Conservation (phyloP, 2,888 invertebrate genomes). For the Empis livida region DNA sequence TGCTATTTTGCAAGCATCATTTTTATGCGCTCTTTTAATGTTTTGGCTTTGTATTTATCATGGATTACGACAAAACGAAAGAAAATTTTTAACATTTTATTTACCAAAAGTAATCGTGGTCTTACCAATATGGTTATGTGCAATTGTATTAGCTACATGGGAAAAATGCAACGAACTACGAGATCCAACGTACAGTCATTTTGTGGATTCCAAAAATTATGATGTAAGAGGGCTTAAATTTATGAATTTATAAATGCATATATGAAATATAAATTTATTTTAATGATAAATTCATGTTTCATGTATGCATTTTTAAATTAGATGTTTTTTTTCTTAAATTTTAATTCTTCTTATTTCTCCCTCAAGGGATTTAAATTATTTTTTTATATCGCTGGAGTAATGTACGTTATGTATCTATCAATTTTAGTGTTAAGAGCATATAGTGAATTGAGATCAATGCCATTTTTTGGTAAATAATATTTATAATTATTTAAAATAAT, state of each 20-base stretch:
- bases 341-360: no score
- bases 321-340: no score
- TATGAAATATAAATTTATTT: no score
- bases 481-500: not conserved
- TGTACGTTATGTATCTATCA: slow-evolving; percentile 76
- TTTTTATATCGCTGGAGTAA: slow-evolving; percentile 71
- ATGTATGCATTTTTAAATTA: no score
- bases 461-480: slow-evolving; percentile 79
- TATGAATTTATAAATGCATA: no score
- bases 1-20: slow-evolving; percentile 78
- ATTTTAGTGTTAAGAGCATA: slow-evolving; percentile 80
- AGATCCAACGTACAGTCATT: slow-evolving; percentile 89
- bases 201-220: slow-evolving; percentile 69
- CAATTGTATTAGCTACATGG: slow-evolving; percentile 77
- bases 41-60: slow-evolving; percentile 96
- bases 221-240: no score
- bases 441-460: slow-evolving; percentile 90
- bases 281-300: no score
- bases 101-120: slow-evolving; percentile 80
- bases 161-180: slow-evolving; percentile 75
- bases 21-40: slow-evolving; percentile 72
- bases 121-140: slow-evolving; percentile 74
- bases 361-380: slow-evolving; percentile 84
- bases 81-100: slow-evolving; percentile 76
- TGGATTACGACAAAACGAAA: slow-evolving; percentile 84